phyloP scores from a whole-genome alignment of 2,888 invertebrate genomes.

The Vesta saturnalis region DNA sequence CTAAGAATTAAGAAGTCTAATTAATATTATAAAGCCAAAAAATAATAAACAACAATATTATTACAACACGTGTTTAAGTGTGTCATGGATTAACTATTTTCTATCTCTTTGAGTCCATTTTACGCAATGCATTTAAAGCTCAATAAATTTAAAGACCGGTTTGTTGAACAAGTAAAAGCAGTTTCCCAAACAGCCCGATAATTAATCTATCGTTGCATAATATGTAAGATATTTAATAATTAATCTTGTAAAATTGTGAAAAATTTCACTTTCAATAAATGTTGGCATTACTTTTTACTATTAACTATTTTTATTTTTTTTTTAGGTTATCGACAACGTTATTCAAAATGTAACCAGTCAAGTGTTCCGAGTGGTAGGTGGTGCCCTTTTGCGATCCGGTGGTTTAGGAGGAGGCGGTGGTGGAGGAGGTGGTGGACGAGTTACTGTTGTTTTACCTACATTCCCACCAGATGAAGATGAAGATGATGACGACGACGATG shows the following conservation, averaged over 20 bases:
- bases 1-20: no score
- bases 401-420: slow-evolving; percentile 65
- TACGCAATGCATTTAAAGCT: neutral
- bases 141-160: neutral
- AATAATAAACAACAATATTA: neutral
- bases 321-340: slow-evolving; percentile 78
- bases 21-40: no score
- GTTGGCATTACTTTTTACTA: neutral
- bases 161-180: neutral
- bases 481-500: slow-evolving; percentile 65
- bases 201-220: neutral
- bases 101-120: neutral
- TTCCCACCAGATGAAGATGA: slow-evolving; percentile 75
- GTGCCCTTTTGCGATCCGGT: slow-evolving; percentile 71
- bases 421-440: slow-evolving; percentile 63
- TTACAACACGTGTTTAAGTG: slow-evolving; percentile 2
- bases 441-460: slow-evolving; percentile 73
- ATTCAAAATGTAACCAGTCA: slow-evolving; percentile 78
- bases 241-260: neutral
- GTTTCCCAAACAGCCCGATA: no score
- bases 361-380: slow-evolving; percentile 80
- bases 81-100: slow-evolving; percentile 6
- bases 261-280: neutral
- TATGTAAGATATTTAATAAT: neutral
- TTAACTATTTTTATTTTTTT: neutral